Evolutionary conservation across 1,140 invertebrate genomes (phyloP).

Genomic region (Drosophila oshimai): DNA sequence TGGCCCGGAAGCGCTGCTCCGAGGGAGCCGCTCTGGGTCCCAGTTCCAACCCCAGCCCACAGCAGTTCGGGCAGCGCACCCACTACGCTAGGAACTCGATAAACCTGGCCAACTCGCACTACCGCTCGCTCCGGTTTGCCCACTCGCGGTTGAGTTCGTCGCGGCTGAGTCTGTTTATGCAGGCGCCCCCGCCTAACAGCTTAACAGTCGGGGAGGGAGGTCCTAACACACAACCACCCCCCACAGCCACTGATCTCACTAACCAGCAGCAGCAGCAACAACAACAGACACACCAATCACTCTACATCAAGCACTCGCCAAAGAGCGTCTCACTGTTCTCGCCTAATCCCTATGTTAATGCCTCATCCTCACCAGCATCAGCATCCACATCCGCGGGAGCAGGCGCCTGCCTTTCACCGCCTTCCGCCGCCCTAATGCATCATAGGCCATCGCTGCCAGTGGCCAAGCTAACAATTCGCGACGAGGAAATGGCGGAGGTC

Average conservation of each 20-base stretch:
- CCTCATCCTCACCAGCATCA: conserved; percentile 49
- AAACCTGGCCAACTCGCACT: conserved; percentile 78
- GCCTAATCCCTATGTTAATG: conserved; percentile 69
- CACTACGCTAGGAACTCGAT: conserved; percentile 79
- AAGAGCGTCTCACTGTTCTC: conserved; percentile 67
- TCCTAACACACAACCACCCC: conserved; percentile 17
- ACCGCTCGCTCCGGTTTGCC: conserved; percentile 76
- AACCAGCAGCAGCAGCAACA: conserved; percentile 47
- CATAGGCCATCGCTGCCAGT: conserved; percentile 78
- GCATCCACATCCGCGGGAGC: conserved; percentile 13
- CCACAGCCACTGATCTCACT: conserved; percentile 68
- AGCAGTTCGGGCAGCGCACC: conserved; percentile 66
- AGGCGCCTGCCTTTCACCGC: conserved; percentile 38
- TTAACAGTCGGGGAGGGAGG: conserved; percentile 21
- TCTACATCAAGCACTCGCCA: conserved; percentile 73
- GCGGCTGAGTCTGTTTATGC: conserved; percentile 74
- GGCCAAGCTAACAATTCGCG: conserved; percentile 75
- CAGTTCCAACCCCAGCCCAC: conserved; percentile 10
- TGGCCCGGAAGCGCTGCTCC: conserved; percentile 75
- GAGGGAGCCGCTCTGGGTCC: conserved; percentile 41
- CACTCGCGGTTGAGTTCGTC: conserved; percentile 78
- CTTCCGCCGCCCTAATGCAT: conserved; percentile 62
- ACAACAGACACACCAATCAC: conserved; percentile 57
- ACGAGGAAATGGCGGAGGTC: conserved; percentile 80
- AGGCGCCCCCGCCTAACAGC: conserved; percentile 54